Base-by-base conservation (phyloP, 2,113 vertebrate genomes). In the Calidris pygmaea region DNA sequence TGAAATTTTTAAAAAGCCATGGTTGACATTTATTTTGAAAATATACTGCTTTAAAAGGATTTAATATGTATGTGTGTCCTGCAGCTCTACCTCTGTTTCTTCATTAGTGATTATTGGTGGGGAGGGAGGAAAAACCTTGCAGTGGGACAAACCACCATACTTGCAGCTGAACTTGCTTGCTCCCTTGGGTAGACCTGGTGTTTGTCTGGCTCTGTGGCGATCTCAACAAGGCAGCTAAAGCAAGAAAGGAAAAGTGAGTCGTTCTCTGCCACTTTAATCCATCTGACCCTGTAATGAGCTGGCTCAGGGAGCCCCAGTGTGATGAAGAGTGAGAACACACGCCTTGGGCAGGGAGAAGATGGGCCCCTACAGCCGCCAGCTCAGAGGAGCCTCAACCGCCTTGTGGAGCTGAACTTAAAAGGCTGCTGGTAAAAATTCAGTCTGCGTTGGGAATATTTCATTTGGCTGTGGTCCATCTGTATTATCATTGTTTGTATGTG, bases 71-170 rank as follows among this genome's bases (percentile, higher is more conserved):
- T 5, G 5, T 60, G 13, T 50, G 16, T 47, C 11, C 6, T 43
- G 19, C 41, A 32, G 45, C 75, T 19, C 43, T 83, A 53, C 35
- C 22, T 66, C 21, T 47, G 16, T 55, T 77, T 70, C 55, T 91
- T 88, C 56, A 19, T 43, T 68, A 20, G 48, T 32, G 59, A 1
- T 63, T 76, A 35, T 12, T 83, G 52, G 34, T 48, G 26, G 24
- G 82, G 24, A 82, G 58, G 35, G 62, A 56, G 27, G 45, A 16
- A 9, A 50, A 35, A 9, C 19, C 19, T 48, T 82, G 24, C 34
- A 30, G 27, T 45, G 39, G 34, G 41, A 50, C 0, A 1, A 76
- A 39, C n/a, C 9, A 10, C 55, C 8, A 0, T 85, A 59, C 30
- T 26, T 50, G 68, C 52, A 88, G 78, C 43, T 55, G 62, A 37